These are phyloP conservation scores for Strigops habroptila DNA, from an alignment of 2,113 vertebrate genomes.

Conservation along the genomic window DNA sequence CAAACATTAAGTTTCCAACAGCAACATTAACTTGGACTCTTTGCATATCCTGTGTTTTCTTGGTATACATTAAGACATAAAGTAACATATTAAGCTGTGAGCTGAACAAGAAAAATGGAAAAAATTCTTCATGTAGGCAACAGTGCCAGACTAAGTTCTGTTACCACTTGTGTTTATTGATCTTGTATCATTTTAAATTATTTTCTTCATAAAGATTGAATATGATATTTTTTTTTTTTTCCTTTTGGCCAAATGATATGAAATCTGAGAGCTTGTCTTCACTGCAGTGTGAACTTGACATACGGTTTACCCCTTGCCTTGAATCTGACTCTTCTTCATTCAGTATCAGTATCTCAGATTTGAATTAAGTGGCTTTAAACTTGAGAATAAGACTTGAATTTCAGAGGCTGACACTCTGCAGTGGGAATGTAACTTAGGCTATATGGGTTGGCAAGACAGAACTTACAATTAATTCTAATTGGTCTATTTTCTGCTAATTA, in stretches of 20 bases:
- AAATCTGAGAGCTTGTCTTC: conserved; percentile 32
- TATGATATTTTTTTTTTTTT: neutral
- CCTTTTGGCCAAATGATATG: neutral
- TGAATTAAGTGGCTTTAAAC: neutral
- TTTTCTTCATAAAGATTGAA: conserved; percentile 10
- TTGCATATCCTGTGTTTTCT: conserved; percentile 43
- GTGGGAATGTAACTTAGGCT: neutral
- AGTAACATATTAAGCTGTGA: conserved; percentile 38
- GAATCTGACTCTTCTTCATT: neutral
- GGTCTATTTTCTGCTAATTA: neutral
- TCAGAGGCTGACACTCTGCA: neutral
- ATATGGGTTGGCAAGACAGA: neutral
- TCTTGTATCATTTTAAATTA: neutral
- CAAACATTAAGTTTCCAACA: conserved; percentile 62
- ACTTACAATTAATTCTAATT: neutral
- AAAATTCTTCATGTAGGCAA: neutral
- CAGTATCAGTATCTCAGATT: neutral
- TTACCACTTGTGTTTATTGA: conserved; percentile 27
- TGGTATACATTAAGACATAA: conserved; percentile 31
- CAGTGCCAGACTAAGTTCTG: neutral
- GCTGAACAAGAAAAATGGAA: conserved; percentile 46
- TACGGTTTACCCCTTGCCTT: neutral
- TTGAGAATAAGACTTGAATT: neutral
- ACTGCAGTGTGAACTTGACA: neutral
- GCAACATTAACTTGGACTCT: conserved; percentile 60